Base-by-base conservation (phyloP, 2,888 invertebrate genomes). In the Blera fallax region DNA sequence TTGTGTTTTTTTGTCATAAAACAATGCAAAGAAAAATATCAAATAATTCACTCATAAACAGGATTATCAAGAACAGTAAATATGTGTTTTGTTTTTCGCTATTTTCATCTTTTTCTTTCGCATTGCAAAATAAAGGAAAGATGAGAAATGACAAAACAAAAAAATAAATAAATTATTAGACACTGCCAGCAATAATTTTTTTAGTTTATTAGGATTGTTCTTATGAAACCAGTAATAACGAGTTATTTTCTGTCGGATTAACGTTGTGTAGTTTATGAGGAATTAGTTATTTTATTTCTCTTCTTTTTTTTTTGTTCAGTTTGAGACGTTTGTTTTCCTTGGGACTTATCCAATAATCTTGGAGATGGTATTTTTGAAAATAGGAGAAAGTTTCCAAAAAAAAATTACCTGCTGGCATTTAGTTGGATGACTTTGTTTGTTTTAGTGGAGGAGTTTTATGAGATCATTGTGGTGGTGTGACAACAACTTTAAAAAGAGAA, bases 31-130 rank as follows among this genome's bases (percentile, higher is more conserved):
- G 29, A 76, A n/a, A 58, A 11, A 74, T 48, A 73, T 43, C 48
- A 64, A 85, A 52, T 74, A 81, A 81, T 81, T 80, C 76, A 45
- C 84, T 85, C 84, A 85, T 85, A 76, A 85, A 76, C 76, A 43
- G 58, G 58, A 80, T 67, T 73, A 62, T 73, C 67, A 48, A 76
- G 56, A 65, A 76, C 24, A 81, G 65, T 58, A 54, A 58, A 77
- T 34, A 48, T 29, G 7, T 40, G 21, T 58, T 34, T 64, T n/a
- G 27, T 54, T 60, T 27, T 45, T 74, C 6, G 14, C 6, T 43
- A 58, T 80, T 52, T 74, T 34, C 11, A 43, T 50, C 18, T 18
- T 54, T 54, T 32, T 14, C 18, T 40, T 29, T 50, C 10, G 27
- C 21, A 16, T n/a, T 62, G 37, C 16, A 50, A 50, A 77, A 29